phyloP scores from a whole-genome alignment of 2,113 vertebrate species.

The Ceuthmochares aereus region DNA sequence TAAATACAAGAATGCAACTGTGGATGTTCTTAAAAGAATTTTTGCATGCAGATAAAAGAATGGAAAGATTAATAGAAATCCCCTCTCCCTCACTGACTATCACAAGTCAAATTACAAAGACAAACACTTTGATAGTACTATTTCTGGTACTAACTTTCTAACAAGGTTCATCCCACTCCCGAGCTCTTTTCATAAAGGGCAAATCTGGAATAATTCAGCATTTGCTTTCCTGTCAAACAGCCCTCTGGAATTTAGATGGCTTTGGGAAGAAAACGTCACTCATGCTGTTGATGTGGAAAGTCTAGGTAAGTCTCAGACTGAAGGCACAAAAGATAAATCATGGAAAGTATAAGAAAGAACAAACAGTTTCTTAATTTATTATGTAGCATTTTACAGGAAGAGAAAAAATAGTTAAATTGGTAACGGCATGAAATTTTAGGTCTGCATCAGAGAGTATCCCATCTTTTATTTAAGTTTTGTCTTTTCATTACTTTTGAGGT shows the following conservation, averaged over 20 bases:
- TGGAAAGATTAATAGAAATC: background rate
- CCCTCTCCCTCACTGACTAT: background rate
- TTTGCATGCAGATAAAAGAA: background rate
- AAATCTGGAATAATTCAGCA: slow-evolving; percentile 1
- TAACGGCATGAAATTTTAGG: background rate
- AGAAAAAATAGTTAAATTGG: background rate
- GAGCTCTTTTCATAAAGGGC: background rate
- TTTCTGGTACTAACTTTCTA: background rate
- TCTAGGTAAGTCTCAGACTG: background rate
- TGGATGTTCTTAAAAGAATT: background rate
- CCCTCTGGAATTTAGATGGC: background rate
- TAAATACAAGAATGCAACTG: background rate
- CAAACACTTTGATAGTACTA: background rate
- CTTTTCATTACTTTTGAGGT: background rate
- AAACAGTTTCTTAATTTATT: background rate
- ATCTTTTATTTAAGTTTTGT: background rate
- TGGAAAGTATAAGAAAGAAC: background rate
- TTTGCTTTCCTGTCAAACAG: background rate
- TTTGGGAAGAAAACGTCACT: background rate
- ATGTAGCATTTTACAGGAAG: background rate
- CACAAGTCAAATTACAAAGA: background rate
- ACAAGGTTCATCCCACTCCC: background rate
- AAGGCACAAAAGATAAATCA: background rate
- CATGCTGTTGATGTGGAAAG: background rate
- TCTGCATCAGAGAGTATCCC: background rate